These are phyloP conservation scores for Trichogramma evanescens DNA, from an alignment of 2,888 invertebrate genomes.

Conservation along the genomic window DNA sequence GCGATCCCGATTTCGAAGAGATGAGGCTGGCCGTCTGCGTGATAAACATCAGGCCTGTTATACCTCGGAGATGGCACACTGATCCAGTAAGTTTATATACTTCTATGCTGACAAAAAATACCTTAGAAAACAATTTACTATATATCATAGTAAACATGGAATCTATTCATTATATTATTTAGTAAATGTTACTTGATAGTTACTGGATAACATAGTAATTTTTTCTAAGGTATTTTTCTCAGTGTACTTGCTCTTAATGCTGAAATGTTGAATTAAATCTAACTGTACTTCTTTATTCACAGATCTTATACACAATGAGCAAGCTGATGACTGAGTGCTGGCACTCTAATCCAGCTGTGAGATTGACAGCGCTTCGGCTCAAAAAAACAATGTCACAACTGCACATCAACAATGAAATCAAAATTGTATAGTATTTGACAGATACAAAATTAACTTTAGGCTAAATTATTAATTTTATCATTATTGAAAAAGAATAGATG, in stretches of 20 bases:
- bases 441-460: neutral
- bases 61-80: constrained; percentile 74
- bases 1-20: constrained; percentile 81
- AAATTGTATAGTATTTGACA: constrained; percentile 53
- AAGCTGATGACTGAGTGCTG: constrained; percentile 84
- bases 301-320: constrained; percentile 64
- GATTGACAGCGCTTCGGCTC: constrained; percentile 83
- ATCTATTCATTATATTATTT: neutral
- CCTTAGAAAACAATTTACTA: neutral
- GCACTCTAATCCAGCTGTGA: constrained; percentile 80
- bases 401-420: constrained; percentile 49
- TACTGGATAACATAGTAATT: too few relatives aligned
- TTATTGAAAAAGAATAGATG: neutral
- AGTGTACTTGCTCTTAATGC: neutral
- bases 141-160: neutral
- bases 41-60: constrained; percentile 73
- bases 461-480: neutral
- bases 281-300: constrained; percentile 21
- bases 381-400: constrained; percentile 84
- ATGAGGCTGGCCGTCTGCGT: constrained; percentile 90
- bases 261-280: neutral
- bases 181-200: constrained; percentile 5
- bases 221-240: too few relatives aligned
- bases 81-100: constrained; percentile 55
- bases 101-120: neutral